phyloP scores from a whole-genome alignment of 1,140 invertebrate genomes.

The Phortica variegata region DNA sequence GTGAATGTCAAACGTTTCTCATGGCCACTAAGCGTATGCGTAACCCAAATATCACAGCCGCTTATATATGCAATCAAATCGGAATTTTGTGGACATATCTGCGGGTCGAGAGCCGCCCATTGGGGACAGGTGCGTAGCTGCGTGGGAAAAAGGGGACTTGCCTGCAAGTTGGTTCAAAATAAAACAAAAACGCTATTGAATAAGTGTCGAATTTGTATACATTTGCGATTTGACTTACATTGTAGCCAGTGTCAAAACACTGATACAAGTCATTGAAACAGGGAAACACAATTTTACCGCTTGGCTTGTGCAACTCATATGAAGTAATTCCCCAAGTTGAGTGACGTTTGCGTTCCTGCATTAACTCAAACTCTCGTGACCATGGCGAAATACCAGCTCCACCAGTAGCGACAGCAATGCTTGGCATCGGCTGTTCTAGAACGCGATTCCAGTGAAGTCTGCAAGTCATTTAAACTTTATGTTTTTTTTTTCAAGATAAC shows the following conservation, averaged over 20 bases:
- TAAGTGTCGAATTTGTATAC: background rate
- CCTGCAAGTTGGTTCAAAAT: conserved; percentile 60
- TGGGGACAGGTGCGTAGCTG: conserved; percentile 68
- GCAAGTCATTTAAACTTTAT: background rate
- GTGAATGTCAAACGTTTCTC: conserved; percentile 78
- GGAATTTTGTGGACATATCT: conserved; percentile 86
- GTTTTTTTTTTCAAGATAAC: background rate
- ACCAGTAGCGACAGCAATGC: conserved; percentile 53
- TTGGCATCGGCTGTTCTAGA: conserved; percentile 73
- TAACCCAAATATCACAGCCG: conserved; percentile 87
- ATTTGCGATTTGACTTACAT: conserved; percentile 57
- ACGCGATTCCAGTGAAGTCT: conserved; percentile 71
- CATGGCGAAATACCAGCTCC: conserved; percentile 55
- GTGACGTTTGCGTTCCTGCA: conserved; percentile 87
- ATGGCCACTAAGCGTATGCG: conserved; percentile 72
- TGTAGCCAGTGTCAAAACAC: conserved; percentile 72
- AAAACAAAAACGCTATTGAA: no score
- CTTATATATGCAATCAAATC: conserved; percentile 88
- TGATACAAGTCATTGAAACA: conserved; percentile 82
- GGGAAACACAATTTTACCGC: conserved; percentile 87
- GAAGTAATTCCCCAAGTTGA: conserved; percentile 92
- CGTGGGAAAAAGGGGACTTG: conserved; percentile 68
- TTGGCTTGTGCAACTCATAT: conserved; percentile 80
- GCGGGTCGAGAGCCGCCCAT: conserved; percentile 78
- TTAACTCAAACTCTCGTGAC: conserved; percentile 83